Evolutionary conservation across 30 jellyfish, hydroid and myxozoan species (phyloP).

Genomic region (Aurelia sp.): DNA sequence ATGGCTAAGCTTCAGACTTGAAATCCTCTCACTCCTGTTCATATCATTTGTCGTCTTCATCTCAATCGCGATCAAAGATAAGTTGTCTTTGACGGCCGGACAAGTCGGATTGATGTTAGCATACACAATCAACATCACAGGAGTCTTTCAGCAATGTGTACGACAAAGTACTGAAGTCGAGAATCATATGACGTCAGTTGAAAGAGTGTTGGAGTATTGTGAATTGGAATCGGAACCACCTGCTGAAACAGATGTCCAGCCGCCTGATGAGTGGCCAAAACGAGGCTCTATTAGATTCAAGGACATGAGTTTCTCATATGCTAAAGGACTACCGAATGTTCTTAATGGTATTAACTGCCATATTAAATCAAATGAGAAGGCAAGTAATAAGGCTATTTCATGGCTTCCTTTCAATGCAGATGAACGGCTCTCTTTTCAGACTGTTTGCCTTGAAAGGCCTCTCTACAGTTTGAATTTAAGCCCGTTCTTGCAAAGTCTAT

Average conservation of each 20-base stretch:
- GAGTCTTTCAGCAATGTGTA: conserved; percentile 83
- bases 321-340: conserved; percentile 74
- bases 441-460: no score
- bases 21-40: conserved; percentile 61
- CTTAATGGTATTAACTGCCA: conserved; percentile 72
- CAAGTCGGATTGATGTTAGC: conserved; percentile 84
- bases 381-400: conserved; percentile 11
- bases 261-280: conserved; percentile 88
- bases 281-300: conserved; percentile 82
- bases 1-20: conserved; percentile 87
- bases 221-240: conserved; percentile 91
- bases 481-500: no score
- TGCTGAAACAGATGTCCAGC: conserved; percentile 66
- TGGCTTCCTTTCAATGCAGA: background rate
- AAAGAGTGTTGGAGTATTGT: conserved; percentile 86
- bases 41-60: conserved; percentile 68
- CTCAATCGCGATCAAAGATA: conserved; percentile 65
- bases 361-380: conserved; percentile 85
- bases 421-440: no score
- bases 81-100: conserved; percentile 74
- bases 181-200: conserved; percentile 95
- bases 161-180: conserved; percentile 92
- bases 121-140: conserved; percentile 78
- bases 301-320: conserved; percentile 77
- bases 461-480: no score